Percentiles rank a stretch among this genome's conserved stretches.
Evolutionary conservation across 2,113 vertebrate species (phyloP).

Genomic region (Halichoerus grypus): DNA sequence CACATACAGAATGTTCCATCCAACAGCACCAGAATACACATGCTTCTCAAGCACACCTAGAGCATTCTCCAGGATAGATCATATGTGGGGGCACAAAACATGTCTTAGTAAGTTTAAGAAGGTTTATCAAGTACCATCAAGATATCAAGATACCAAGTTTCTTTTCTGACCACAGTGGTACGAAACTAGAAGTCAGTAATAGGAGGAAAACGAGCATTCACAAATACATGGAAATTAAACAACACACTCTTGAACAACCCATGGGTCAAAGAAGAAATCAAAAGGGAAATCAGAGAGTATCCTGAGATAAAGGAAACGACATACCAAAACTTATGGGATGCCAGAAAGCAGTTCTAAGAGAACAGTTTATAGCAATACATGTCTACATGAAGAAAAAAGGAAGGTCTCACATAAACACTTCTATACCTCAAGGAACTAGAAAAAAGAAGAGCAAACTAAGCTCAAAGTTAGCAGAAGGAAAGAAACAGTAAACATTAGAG

Average conservation of each 20-base stretch:
- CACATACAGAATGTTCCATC: neutral
- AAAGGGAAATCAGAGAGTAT: neutral
- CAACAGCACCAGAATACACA: neutral
- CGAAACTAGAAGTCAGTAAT: neutral
- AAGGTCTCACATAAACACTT: neutral
- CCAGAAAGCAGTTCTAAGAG: neutral
- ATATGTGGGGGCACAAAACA: neutral
- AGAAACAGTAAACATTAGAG: neutral
- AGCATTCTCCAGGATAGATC: neutral
- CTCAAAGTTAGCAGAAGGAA: neutral
- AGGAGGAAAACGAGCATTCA: neutral
- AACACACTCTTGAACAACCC: neutral
- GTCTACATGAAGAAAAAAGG: neutral
- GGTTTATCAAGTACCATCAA: neutral
- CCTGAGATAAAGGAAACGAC: neutral
- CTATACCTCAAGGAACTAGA: neutral
- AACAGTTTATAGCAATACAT: too few species aligned
- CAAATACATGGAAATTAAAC: neutral
- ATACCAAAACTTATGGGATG: neutral
- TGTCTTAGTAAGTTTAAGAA: neutral
- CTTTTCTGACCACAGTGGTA: neutral
- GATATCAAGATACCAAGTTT: neutral
- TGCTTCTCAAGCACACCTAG: neutral
- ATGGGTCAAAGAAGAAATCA: neutral
- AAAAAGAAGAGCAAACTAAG: neutral